Evolutionary conservation across 2,888 invertebrate species (phyloP).

Genomic region (Stenodema calcarata): DNA sequence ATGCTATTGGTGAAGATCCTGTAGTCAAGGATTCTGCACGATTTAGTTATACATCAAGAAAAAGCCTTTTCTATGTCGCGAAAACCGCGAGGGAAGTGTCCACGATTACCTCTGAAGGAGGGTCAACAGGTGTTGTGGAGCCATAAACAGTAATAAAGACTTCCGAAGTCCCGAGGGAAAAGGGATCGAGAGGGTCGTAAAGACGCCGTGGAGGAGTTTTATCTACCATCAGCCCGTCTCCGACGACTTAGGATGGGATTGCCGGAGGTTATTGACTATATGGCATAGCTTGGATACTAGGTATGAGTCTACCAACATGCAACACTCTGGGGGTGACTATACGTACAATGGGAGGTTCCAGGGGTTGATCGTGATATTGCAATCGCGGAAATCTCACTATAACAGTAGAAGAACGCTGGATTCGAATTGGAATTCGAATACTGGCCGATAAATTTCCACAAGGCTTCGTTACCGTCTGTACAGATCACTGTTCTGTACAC

Average conservation of each 20-base stretch:
- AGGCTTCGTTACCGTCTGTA: too few species aligned
- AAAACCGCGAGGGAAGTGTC: background rate
- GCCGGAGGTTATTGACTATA: background rate
- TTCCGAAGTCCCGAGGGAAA: background rate
- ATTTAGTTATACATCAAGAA: background rate
- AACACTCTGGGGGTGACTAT: too few species aligned
- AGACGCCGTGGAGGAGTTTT: background rate
- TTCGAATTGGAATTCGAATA: too few species aligned
- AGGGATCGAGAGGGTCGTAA: background rate
- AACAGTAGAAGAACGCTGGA: too few species aligned
- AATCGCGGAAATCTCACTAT: too few species aligned
- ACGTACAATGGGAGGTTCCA: too few species aligned
- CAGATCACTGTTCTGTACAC: too few species aligned
- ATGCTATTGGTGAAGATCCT: too few species aligned
- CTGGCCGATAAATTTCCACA: too few species aligned
- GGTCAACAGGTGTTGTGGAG: background rate
- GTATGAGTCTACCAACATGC: background rate
- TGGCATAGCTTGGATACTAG: background rate
- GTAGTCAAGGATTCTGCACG: too few species aligned
- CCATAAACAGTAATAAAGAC: background rate
- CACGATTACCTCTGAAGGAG: background rate
- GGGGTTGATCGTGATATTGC: too few species aligned
- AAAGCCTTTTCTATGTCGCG: background rate
- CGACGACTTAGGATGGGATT: background rate
- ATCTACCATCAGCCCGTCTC: background rate